Base-by-base conservation (phyloP, 2,888 invertebrate genomes). In the Athrips mouffetella region DNA sequence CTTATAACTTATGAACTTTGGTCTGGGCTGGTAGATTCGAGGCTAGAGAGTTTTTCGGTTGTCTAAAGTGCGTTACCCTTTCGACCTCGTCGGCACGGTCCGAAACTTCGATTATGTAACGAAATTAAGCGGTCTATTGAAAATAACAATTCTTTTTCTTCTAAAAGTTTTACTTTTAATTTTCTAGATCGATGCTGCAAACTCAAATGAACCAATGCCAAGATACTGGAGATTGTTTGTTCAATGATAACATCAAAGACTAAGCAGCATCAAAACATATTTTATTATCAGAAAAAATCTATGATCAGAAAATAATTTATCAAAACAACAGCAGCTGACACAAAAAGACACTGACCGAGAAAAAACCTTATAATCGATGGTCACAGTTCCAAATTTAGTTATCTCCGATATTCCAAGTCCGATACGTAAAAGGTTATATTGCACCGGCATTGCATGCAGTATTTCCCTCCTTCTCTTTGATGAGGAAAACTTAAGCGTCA, bases 391-490 rank as follows among this genome's bases (percentile, higher is more conserved):
- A 61, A 59, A 60, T 59, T 60, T 62, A 58, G 59, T 57, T 48
- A 55, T 55, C 52, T 48, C 50, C 46, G 46, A 58, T 61, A 55
- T 59, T 48, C 37, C 52, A 51, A 46, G 47, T 48, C 51, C 48
- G 47, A 54, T 51, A 59, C 53, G 53, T 52, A 48, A 54, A 53
- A 60, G 58, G 60, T 52, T 56, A 49, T 54, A 65, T 65, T 77
- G 78, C 69, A 67, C 67, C 59, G 62, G 59, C 55, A 61, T 65
- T 83, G 82, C 80, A 81, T 73, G 68, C 53, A 53, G 47, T 59
- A 52, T 62, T 59, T 61, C 65, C 60, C 54, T 80, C 84, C 66
- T 73, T 66, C 58, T 78, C 55, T 30, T 57, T 53, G 49, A 51
- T 52, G 59, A 49, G 53, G 49, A 42, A 48, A 54, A 51, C 52